Evolutionary conservation across 2,888 invertebrate species (phyloP), one percentile per base, ranked within the genome.

Genomic region (Apotomis capreana): DNA sequence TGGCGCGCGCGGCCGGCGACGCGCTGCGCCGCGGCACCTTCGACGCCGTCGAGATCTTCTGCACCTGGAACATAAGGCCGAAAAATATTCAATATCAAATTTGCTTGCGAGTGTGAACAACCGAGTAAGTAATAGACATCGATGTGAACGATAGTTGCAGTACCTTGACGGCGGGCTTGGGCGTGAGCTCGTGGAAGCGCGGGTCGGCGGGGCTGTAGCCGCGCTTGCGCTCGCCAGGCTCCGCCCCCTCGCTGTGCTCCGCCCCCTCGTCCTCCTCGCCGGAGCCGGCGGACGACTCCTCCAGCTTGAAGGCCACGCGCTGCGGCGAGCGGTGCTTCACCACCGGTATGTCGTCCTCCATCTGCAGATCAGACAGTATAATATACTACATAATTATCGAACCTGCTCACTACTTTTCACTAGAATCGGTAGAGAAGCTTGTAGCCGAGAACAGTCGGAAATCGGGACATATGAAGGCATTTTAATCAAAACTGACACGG

Each of bases 91-190:
- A 26, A 2, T 26, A 26, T 26, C 26, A 26, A 2, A 26, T 26
- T 26, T 26, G 26, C 26, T 26, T 26, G 26, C 26, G 26, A 26
- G 26, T 26, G 26, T 26, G 26, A 26, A 26, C 26, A 26, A 2
- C 26, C 2, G 26, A 26, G 26, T 26, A 26, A 26, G 26, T 26
- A 26, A 26, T 26, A 26, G 26, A 26, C 26, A 2, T 26, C 26
- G 26, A 26, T 26, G 26, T 26, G 26, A 10, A 49, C 9, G 49
- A 49, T 9, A 3, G 10, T 3, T 49, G 6, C 49, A 2, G 9
- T 49, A 8, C 8, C 49, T 92, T 92, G 0, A 51, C 78, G 0
- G 75, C 75, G 0, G 88, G 89, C 76, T 88, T 91, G 0, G 92
- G 91, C 0, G 92, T 90, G 0, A 83, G n/a, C 0, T 89, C 87